Evolutionary conservation across 2,888 invertebrate genomes (phyloP).

Genomic region (Noctua pronuba): DNA sequence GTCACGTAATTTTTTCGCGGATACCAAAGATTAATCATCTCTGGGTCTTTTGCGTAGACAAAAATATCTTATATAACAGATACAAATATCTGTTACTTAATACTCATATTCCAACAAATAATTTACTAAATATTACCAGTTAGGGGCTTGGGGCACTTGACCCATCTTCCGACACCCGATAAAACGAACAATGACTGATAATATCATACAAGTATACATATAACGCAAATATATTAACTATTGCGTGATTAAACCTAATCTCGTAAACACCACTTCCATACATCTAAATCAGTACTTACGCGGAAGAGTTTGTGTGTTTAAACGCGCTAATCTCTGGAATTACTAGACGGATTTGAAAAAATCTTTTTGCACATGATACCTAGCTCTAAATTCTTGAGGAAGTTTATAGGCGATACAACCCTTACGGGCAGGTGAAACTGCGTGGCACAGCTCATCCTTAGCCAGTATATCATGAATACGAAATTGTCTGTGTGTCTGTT

Average conservation of each 20-base stretch:
- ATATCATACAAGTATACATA: not conserved
- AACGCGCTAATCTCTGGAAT: no score
- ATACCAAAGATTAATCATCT: not conserved
- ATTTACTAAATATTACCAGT: slow-evolving; percentile 29
- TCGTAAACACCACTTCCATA: not conserved
- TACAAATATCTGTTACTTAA: not conserved
- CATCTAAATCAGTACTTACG: not conserved
- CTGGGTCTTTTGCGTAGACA: not conserved
- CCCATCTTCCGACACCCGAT: slow-evolving; percentile 2
- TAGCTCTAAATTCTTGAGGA: no score
- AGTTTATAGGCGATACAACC: no score
- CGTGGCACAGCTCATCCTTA: no score
- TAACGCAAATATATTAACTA: not conserved
- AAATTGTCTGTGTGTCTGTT: not conserved
- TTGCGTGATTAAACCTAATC: not conserved
- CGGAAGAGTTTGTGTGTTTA: not conserved
- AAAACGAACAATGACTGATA: slow-evolving; percentile 32
- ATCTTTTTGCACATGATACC: no score
- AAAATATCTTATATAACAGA: not conserved
- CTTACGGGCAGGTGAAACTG: no score
- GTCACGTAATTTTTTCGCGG: no score
- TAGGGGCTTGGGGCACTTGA: slow-evolving; percentile 12
- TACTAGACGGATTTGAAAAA: no score
- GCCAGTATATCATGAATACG: no score
- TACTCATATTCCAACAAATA: not conserved